These are phyloP conservation scores for Eilema depressum DNA, from an alignment of 2,888 invertebrate genomes.

Conservation along the genomic window DNA sequence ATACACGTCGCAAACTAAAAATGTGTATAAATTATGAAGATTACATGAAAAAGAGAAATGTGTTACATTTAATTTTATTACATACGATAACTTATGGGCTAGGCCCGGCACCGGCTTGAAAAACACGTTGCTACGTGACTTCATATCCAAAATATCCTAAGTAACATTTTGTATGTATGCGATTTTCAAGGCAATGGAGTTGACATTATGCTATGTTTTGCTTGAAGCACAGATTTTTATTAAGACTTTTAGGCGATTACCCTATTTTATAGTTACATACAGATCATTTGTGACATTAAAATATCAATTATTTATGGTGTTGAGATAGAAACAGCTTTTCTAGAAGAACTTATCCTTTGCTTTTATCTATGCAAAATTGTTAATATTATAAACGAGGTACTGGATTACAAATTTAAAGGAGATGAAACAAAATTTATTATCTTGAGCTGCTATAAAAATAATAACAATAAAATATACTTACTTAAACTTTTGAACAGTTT, in stretches of 20 bases:
- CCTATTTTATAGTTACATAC: constrained; percentile 78
- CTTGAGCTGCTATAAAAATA: constrained; percentile 8
- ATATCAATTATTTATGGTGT: constrained; percentile 86
- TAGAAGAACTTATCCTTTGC: constrained; percentile 65
- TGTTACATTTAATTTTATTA: constrained; percentile 87
- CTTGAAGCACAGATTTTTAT: constrained; percentile 26
- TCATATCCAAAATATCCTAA: constrained; percentile 48
- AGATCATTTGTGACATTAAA: constrained; percentile 86
- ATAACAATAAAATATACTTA: constrained; percentile 1
- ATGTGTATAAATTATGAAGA: constrained; percentile 86
- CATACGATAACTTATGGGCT: constrained; percentile 85
- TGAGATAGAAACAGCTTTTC: constrained; percentile 77
- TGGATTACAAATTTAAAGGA: constrained; percentile 35
- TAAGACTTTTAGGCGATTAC: constrained; percentile 58
- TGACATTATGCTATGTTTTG: constrained; percentile 43
- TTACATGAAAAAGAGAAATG: constrained; percentile 87
- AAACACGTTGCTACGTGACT: constrained; percentile 71
- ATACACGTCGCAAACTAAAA: constrained; percentile 82
- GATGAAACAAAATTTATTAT: constrained; percentile 23
- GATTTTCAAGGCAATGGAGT: constrained; percentile 28
- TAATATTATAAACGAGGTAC: constrained; percentile 50
- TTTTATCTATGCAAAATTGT: constrained; percentile 69
- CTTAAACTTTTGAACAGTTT: neutral
- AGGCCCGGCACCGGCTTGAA: constrained; percentile 80
- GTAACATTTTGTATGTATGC: constrained; percentile 13